Conservation (phyloP, 2,797 vertebrate species). For the Acanthiza pusilla region DNA sequence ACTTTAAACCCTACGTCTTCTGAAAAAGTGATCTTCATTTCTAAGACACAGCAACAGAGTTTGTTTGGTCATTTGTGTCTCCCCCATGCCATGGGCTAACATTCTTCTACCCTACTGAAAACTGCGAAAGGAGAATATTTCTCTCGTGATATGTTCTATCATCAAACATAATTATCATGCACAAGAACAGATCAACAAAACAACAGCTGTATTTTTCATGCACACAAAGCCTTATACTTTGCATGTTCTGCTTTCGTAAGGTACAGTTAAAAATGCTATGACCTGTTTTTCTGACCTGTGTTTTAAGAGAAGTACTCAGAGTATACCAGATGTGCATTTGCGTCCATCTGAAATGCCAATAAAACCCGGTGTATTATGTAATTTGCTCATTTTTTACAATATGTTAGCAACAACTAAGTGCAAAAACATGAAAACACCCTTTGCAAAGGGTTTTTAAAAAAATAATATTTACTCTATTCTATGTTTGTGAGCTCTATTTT, state of each 20-base stretch:
- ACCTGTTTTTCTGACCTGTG: not conserved
- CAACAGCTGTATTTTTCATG: not conserved
- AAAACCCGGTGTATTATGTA: not conserved
- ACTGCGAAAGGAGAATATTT: not conserved
- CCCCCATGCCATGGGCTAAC: accelerated
- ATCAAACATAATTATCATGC: not conserved
- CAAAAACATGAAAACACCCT: not conserved
- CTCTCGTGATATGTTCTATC: not conserved
- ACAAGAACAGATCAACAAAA: not conserved
- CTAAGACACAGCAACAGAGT: not conserved
- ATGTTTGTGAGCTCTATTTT: not conserved
- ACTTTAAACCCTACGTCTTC: not conserved
- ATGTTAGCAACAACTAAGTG: not conserved
- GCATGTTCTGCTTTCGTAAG: not conserved
- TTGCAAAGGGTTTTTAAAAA: not conserved
- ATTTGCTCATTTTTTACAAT: not conserved
- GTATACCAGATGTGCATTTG: not conserved
- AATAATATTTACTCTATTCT: not conserved
- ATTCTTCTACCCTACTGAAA: not conserved
- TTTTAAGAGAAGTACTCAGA: not conserved
- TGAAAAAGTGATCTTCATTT: not conserved
- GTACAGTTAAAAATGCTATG: not conserved
- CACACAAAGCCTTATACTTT: not conserved
- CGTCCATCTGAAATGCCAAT: not conserved
- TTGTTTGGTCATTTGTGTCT: not conserved